A percentile compares a stretch with the other conserved stretches of the same genome.
Conservation (phyloP, 2,888 invertebrate genomes). For the Sarcophaga variegata region DNA sequence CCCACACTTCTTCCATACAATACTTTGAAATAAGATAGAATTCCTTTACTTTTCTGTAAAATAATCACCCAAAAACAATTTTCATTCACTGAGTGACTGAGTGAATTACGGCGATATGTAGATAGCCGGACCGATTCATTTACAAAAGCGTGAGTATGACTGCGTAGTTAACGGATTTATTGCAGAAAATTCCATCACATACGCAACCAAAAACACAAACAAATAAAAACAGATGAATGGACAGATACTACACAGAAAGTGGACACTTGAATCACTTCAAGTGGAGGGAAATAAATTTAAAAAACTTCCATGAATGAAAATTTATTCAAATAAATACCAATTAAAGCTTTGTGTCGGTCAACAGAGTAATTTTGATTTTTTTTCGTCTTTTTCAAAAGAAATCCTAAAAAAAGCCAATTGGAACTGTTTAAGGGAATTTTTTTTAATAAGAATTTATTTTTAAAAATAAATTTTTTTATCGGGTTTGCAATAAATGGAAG, state of each 20-base stretch:
- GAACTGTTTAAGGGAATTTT: constrained; percentile 47
- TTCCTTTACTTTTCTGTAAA: too few species aligned
- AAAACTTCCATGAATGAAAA: constrained; percentile 59
- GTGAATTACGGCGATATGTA: too few species aligned
- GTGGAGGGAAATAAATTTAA: background rate
- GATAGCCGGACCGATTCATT: too few species aligned
- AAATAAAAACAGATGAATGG: constrained; percentile 27
- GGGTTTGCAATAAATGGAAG: too few species aligned
- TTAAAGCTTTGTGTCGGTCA: constrained; percentile 28
- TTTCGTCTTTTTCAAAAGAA: background rate
- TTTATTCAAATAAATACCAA: constrained; percentile 33
- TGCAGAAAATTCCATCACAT: constrained; percentile 54
- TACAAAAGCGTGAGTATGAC: background rate
- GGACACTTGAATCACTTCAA: background rate
- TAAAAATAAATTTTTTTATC: background rate
- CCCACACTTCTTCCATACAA: too few species aligned
- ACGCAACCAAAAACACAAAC: constrained; percentile 51
- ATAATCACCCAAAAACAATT: too few species aligned
- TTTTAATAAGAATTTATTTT: constrained; percentile 30
- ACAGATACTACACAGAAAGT: background rate
- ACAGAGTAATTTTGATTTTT: constrained; percentile 32
- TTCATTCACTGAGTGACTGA: too few species aligned
- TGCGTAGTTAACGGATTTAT: background rate
- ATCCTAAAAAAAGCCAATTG: constrained; percentile 28
- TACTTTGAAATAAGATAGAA: too few species aligned